Evolutionary conservation across 2,113 vertebrate species (phyloP).

Genomic region (Phainopepla nitens): DNA sequence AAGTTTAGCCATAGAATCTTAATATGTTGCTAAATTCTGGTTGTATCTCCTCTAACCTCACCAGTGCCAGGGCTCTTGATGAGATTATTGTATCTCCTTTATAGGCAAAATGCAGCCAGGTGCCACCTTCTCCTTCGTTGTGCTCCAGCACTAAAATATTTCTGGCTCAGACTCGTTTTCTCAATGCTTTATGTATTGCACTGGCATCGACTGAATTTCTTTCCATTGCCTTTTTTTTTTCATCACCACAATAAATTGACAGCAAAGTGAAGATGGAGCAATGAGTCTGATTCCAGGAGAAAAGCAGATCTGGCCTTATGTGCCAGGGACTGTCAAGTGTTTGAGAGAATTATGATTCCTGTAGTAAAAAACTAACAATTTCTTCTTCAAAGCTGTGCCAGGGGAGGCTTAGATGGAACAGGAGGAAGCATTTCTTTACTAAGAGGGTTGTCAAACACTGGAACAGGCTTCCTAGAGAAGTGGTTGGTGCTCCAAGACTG

Average conservation of each 20-base stretch:
- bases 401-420: not conserved
- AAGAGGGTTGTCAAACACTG: not conserved
- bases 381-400: not conserved
- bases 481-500: not conserved
- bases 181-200: not conserved
- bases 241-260: not conserved
- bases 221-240: not conserved
- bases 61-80: not conserved
- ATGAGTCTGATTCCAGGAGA: not conserved
- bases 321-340: not conserved
- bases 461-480: not conserved
- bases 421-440: not conserved
- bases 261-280: not conserved
- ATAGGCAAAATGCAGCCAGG: not conserved
- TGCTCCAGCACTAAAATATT: not conserved
- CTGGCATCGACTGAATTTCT: not conserved
- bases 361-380: not conserved
- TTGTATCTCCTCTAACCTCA: not conserved
- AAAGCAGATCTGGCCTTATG: not conserved
- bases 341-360: not conserved
- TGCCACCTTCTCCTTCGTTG: not conserved
- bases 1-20: not conserved
- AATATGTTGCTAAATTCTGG: not conserved
- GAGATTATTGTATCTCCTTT: not conserved
- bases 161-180: not conserved